These are phyloP conservation scores for Ormyrus rosae DNA, from an alignment of 2,888 invertebrate species.

Conservation along the genomic window DNA sequence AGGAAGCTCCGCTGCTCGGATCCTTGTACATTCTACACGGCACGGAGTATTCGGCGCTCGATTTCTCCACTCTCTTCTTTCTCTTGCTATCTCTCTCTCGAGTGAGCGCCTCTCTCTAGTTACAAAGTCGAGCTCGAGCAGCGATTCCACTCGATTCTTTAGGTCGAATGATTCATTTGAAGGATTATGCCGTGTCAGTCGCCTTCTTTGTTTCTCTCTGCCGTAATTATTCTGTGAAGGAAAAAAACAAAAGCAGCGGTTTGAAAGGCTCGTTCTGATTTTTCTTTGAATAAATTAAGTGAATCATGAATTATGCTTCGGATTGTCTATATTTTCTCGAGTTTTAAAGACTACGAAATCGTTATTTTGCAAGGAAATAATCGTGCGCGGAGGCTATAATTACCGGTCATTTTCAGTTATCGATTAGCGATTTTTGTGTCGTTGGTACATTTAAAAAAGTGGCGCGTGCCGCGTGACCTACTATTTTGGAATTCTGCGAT, in stretches of 20 bases:
- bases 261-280: slow-evolving; percentile 40
- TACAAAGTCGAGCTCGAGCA: neutral
- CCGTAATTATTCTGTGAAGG: slow-evolving; percentile 38
- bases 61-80: slow-evolving; percentile 1
- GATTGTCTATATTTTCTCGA: too few species aligned
- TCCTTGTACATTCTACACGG: slow-evolving; percentile 66
- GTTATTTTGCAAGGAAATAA: slow-evolving; percentile 11
- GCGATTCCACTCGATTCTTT: slow-evolving; percentile 41
- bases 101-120: neutral
- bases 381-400: neutral
- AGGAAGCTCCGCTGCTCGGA: slow-evolving; percentile 62
- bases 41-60: neutral
- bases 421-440: neutral
- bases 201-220: slow-evolving; percentile 33
- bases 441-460: neutral
- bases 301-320: slow-evolving; percentile 10
- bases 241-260: slow-evolving; percentile 47
- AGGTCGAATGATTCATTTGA: slow-evolving; percentile 54
- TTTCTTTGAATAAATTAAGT: slow-evolving; percentile 39
- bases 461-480: slow-evolving; percentile 15
- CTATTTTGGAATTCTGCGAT: slow-evolving; percentile 23
- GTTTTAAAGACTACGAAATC: neutral
- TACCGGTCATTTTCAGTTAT: neutral
- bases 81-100: slow-evolving; percentile 25
- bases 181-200: slow-evolving; percentile 47